phyloP scores from a whole-genome alignment of 2,113 vertebrate genomes.

The Malurus cyaneus region DNA sequence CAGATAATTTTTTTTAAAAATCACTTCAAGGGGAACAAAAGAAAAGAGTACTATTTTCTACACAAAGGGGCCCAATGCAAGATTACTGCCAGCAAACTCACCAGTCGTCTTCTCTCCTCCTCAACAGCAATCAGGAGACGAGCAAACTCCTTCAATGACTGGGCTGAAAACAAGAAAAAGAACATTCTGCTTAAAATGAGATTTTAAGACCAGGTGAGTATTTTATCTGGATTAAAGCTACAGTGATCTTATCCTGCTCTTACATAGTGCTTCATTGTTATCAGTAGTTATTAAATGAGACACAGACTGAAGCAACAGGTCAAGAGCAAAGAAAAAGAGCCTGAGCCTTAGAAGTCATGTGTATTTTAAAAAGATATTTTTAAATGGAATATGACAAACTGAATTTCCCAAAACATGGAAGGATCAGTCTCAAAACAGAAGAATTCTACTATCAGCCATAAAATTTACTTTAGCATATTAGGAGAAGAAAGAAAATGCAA shows the following conservation, averaged over 20 bases:
- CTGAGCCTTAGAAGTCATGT: background rate
- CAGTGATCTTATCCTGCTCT: background rate
- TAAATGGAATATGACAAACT: background rate
- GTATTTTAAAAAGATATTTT: background rate
- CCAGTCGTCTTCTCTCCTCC: conserved; percentile 92
- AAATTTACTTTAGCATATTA: background rate
- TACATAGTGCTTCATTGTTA: background rate
- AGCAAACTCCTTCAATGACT: conserved; percentile 96
- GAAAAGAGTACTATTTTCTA: background rate
- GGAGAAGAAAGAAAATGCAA: background rate
- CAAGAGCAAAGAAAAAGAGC: background rate
- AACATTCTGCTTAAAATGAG: background rate
- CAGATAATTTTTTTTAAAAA: background rate
- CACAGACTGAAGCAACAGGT: background rate
- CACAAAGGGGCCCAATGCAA: background rate
- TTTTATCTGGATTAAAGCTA: background rate
- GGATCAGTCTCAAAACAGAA: background rate
- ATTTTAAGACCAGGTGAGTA: background rate
- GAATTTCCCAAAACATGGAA: background rate
- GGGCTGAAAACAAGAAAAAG: conserved; percentile 77
- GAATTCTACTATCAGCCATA: background rate
- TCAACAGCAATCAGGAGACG: conserved; percentile 92
- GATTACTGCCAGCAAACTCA: conserved; percentile 68
- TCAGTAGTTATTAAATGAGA: background rate
- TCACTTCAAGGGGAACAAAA: background rate